Evolutionary conservation across 2,888 invertebrate species (phyloP).

Genomic region (Dastarcus helophoroides): DNA sequence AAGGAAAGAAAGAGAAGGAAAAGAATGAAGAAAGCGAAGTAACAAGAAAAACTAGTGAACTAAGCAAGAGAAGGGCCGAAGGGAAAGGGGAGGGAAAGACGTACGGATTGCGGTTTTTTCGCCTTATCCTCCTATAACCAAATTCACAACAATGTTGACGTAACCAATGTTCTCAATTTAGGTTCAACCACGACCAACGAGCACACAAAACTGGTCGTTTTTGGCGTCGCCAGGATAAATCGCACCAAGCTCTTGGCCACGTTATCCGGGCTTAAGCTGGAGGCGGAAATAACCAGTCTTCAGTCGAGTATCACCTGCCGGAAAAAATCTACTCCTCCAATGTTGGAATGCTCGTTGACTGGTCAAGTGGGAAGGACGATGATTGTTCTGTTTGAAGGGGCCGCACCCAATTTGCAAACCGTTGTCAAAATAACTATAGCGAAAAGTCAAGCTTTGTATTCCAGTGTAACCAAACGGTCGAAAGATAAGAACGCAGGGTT

Average conservation of each 20-base stretch:
- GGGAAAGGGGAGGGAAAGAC: too few relatives aligned
- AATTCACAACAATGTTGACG: too few relatives aligned
- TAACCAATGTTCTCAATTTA: too few relatives aligned
- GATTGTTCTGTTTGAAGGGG: conserved; percentile 85
- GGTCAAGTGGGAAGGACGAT: conserved; percentile 86
- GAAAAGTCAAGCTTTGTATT: conserved; percentile 85
- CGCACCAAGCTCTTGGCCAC: conserved; percentile 79
- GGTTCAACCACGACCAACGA: conserved; percentile 45
- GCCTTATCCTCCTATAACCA: too few relatives aligned
- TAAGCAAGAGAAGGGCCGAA: too few relatives aligned
- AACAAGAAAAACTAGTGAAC: too few relatives aligned
- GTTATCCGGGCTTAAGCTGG: conserved; percentile 84
- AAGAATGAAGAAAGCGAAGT: too few relatives aligned
- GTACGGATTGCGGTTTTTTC: too few relatives aligned
- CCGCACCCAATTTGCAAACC: conserved; percentile 83
- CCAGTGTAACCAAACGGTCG: conserved; percentile 63
- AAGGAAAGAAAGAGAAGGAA: too few relatives aligned
- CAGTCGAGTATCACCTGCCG: conserved; percentile 86
- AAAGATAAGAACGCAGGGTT: conserved; percentile 73
- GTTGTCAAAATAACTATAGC: conserved; percentile 89
- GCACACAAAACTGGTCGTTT: conserved; percentile 67
- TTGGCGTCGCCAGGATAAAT: conserved; percentile 79
- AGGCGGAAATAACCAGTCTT: conserved; percentile 85
- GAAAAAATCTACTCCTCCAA: conserved; percentile 62
- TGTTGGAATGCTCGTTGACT: conserved; percentile 66